These are phyloP conservation scores for Python bivittatus DNA, from an alignment of 2,113 vertebrate genomes.

Conservation along the genomic window DNA sequence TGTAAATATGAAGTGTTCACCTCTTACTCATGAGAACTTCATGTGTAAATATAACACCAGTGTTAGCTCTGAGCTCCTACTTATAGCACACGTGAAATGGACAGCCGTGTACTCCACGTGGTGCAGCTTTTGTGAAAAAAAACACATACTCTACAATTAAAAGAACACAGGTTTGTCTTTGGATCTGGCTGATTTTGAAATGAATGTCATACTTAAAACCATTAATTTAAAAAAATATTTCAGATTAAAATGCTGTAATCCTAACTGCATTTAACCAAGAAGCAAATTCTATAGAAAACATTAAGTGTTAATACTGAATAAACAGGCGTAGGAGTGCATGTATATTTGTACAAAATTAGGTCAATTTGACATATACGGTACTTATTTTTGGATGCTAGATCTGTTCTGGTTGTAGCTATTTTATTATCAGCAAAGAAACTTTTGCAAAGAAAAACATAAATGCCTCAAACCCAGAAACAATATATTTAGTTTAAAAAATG, in stretches of 20 bases:
- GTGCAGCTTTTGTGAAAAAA: not conserved
- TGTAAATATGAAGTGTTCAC: not conserved
- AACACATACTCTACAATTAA: not conserved
- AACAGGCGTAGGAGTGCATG: not conserved
- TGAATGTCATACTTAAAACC: not conserved
- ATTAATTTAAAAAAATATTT: not conserved
- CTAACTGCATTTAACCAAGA: not conserved
- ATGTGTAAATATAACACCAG: not conserved
- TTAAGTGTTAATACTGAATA: not conserved
- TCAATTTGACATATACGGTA: not conserved
- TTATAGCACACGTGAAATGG: not conserved
- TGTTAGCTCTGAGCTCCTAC: not conserved
- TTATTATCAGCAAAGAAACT: not conserved
- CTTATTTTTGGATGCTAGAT: not conserved
- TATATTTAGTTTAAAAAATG: not conserved
- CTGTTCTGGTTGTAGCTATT: not conserved
- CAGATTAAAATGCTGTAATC: not conserved
- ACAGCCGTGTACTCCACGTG: not conserved
- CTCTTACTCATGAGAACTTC: not conserved
- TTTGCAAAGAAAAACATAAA: not conserved
- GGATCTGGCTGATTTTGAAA: not conserved
- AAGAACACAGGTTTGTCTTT: not conserved
- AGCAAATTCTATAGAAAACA: not conserved
- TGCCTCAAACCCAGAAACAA: not conserved
- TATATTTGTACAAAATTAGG: not conserved